phyloP scores from a whole-genome alignment of 2,113 vertebrate species.

The Toxostoma redivivum region DNA sequence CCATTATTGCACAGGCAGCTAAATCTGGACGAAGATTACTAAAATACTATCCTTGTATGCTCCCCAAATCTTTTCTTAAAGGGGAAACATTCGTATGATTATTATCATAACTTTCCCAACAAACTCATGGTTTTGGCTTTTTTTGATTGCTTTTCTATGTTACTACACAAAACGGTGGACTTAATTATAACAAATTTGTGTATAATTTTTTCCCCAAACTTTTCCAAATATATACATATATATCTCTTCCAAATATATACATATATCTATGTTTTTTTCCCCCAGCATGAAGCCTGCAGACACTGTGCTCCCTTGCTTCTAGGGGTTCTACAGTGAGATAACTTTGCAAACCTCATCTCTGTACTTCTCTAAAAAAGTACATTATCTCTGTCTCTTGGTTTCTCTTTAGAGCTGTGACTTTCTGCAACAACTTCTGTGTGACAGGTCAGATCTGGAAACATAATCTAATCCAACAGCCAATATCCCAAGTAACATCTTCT shows the following conservation, averaged over 20 bases:
- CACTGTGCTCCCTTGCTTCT: background rate
- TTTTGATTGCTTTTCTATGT: background rate
- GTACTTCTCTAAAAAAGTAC: background rate
- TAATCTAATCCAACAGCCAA: background rate
- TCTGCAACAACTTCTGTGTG: background rate
- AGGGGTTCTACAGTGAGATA: background rate
- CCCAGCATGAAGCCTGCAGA: background rate
- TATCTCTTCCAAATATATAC: background rate
- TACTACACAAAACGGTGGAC: background rate
- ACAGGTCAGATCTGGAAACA: background rate
- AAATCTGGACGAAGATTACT: slow-evolving; percentile 7
- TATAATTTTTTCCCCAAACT: background rate
- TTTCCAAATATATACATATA: background rate
- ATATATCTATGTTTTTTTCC: background rate
- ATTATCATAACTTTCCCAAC: background rate
- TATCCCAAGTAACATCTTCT: background rate
- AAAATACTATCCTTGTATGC: background rate
- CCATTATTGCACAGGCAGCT: background rate
- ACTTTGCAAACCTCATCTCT: background rate
- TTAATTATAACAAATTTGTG: background rate
- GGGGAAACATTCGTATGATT: background rate
- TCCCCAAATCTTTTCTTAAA: slow-evolving; percentile 21
- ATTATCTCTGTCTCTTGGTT: background rate
- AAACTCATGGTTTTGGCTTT: background rate
- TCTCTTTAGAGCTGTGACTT: background rate